phyloP scores from a whole-genome alignment of 2,888 invertebrate genomes.

The Hemicrepidius hirtus region DNA sequence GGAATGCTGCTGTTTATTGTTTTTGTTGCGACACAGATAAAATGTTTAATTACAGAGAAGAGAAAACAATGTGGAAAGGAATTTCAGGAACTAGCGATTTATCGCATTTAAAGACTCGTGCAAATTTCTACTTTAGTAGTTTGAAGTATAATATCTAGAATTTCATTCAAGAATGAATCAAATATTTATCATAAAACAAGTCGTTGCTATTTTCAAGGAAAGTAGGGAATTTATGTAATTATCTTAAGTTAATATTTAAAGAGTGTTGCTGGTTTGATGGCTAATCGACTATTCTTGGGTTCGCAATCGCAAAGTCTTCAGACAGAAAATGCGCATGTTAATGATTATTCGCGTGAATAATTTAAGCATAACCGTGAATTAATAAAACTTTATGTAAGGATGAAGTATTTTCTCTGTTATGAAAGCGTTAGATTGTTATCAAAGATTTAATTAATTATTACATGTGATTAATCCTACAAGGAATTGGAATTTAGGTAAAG shows the following conservation, averaged over 20 bases:
- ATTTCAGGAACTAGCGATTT: too few species aligned
- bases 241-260: neutral
- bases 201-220: constrained; percentile 13
- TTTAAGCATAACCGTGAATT: neutral
- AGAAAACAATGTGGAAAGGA: neutral
- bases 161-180: constrained; percentile 16
- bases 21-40: neutral
- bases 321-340: constrained; percentile 1
- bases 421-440: constrained; percentile 10
- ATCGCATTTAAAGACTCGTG: too few species aligned
- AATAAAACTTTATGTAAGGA: neutral
- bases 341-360: constrained; percentile 1
- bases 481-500: neutral
- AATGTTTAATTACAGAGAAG: constrained; percentile 4
- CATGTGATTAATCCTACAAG: neutral
- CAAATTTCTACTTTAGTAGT: too few species aligned
- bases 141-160: too few species aligned
- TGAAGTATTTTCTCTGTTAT: constrained; percentile 14
- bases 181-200: neutral
- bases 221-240: constrained; percentile 7
- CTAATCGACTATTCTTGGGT: neutral
- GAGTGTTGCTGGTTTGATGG: neutral
- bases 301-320: neutral
- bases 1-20: constrained; percentile 12
- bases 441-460: neutral